A percentile compares a stretch with the other conserved stretches of the same genome.
Conservation (phyloP, 2,113 vertebrate genomes). For the Cyprinodon tularosa region DNA sequence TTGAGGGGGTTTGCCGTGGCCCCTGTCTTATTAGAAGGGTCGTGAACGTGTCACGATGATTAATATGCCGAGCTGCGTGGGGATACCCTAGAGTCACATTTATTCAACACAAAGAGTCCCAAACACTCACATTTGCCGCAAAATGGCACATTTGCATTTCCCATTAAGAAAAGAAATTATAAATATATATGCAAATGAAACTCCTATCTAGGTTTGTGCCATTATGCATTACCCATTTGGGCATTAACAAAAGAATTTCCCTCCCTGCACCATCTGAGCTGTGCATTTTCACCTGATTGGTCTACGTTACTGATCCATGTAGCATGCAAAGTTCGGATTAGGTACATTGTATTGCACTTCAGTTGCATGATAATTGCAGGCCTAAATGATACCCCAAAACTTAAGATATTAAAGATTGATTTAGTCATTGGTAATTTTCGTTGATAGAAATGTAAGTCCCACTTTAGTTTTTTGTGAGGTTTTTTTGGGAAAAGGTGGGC, state of each 20-base stretch:
- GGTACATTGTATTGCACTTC: neutral
- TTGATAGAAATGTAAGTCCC: neutral
- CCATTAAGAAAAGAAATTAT: constrained; percentile 83
- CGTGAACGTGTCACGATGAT: constrained; percentile 87
- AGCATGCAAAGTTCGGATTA: constrained; percentile 16
- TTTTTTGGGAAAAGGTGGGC: neutral
- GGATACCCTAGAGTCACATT: constrained; percentile 86
- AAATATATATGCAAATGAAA: constrained; percentile 82
- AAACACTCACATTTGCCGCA: constrained; percentile 78
- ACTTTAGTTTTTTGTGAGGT: neutral
- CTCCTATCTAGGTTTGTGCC: constrained; percentile 69
- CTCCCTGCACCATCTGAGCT: constrained; percentile 31
- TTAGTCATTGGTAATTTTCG: neutral
- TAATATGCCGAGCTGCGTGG: constrained; percentile 84
- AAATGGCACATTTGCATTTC: constrained; percentile 85
- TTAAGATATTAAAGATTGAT: neutral
- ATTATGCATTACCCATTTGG: constrained; percentile 74
- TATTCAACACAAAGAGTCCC: constrained; percentile 78
- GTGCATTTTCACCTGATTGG: constrained; percentile 54
- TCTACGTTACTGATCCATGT: constrained; percentile 17
- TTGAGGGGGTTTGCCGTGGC: constrained; percentile 79
- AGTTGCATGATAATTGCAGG: neutral
- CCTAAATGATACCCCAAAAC: neutral
- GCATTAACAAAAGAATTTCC: constrained; percentile 74
- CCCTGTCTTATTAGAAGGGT: constrained; percentile 88